These are phyloP conservation scores for Neosilurus mollespiculum DNA, from an alignment of 2,797 vertebrate species.

Conservation along the genomic window DNA sequence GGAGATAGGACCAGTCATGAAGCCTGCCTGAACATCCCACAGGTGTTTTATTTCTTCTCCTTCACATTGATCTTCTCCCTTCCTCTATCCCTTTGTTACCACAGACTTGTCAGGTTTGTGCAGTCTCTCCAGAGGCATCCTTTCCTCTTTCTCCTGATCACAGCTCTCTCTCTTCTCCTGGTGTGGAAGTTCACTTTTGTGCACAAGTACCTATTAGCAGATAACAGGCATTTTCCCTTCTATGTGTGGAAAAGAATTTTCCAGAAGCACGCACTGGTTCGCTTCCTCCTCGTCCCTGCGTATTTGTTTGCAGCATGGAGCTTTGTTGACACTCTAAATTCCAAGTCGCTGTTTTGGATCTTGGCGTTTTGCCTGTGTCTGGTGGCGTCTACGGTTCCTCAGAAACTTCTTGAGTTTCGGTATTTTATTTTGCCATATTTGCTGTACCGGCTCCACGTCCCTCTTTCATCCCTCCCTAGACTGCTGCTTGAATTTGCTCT, in stretches of 20 bases:
- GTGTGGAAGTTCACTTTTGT: slow-evolving; percentile 91
- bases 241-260: slow-evolving; percentile 91
- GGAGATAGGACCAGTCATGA: slow-evolving; percentile 89
- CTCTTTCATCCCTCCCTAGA: slow-evolving; percentile 77
- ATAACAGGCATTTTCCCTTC: slow-evolving; percentile 95
- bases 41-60: slow-evolving; percentile 91
- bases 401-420: slow-evolving; percentile 92
- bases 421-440: slow-evolving; percentile 95
- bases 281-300: slow-evolving; percentile 81
- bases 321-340: slow-evolving; percentile 82
- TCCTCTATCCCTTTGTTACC: slow-evolving; percentile 76
- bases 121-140: slow-evolving; percentile 74
- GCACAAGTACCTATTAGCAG: slow-evolving; percentile 91
- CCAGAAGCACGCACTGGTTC: slow-evolving; percentile 80
- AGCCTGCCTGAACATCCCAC: slow-evolving; percentile 89
- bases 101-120: slow-evolving; percentile 78
- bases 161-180: slow-evolving; percentile 70
- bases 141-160: slow-evolving; percentile 70
- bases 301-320: slow-evolving; percentile 91
- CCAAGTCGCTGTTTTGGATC: slow-evolving; percentile 87
- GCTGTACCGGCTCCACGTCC: slow-evolving; percentile 89
- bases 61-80: slow-evolving; percentile 86
- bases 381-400: slow-evolving; percentile 80
- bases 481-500: slow-evolving; percentile 81
- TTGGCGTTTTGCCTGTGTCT: slow-evolving; percentile 83